Base-by-base conservation (phyloP, 1,140 invertebrate species). In the Dendroctonus valens region DNA sequence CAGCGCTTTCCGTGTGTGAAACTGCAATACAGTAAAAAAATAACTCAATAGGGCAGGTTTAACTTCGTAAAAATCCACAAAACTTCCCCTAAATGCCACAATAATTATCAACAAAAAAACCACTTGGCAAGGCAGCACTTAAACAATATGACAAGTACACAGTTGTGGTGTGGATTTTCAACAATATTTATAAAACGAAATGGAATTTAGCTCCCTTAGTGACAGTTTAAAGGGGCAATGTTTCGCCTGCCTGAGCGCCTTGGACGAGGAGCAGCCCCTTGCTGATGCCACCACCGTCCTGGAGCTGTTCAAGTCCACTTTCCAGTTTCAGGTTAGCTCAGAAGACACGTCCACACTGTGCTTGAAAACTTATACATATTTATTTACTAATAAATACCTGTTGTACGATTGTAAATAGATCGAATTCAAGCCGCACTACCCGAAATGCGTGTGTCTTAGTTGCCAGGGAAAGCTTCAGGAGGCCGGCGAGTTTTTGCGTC, bases 341-440 rank as follows among this genome's bases (percentile, higher is more conserved):
- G 41, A 59, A 57, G 55, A 41, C 64, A 65, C 64, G 55, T 65
- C 64, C 52, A 65, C 64, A 59, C 64, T n/a, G 64, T 65, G 58
- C 26, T 26, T 26, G 1, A 26, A 26, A 2, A 3, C 26, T 1
- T 26, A 26, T n/a, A n/a, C n/a, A n/a, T 46, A 46, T 46, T 46
- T 46, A 11, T 14, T 46, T 46, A 46, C 44, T 46, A 46, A 46
- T 46, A 46, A 65, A 66, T 66, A 38, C 42, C 5, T 37, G 62
- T 68, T 58, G 26, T 26, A 26, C 15, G 63, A 59, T 11, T 68
- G n/a, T 40, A 68, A 62, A 12, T 57, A 9, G 8, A 26, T 37
- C 38, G 53, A 9, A 44, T 26, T 9, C 52, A 26, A 26, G 26
- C 26, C 26, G 26, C 26, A 26, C 26, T 26, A 15, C 7, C 42